phyloP scores from a whole-genome alignment of 2,888 invertebrate species.

The Fragum fragum region DNA sequence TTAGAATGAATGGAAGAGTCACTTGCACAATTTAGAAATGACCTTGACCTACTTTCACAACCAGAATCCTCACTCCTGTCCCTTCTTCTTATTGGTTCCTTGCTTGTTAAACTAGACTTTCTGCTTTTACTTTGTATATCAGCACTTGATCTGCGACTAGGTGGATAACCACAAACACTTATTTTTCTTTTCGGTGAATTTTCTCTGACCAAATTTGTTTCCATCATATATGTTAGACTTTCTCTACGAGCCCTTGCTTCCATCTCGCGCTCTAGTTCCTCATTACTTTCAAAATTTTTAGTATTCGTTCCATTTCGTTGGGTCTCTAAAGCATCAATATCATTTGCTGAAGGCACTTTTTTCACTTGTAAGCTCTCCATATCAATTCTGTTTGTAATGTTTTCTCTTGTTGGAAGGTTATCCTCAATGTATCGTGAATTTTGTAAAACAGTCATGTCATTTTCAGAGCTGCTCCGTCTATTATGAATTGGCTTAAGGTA shows the following conservation, averaged over 20 bases:
- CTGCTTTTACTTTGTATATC: slow-evolving; percentile 41
- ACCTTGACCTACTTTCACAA: slow-evolving; percentile 45
- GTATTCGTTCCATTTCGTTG: slow-evolving; percentile 21
- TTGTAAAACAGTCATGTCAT: slow-evolving; percentile 44
- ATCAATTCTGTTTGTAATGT: not conserved
- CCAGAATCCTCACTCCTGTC: slow-evolving; percentile 55
- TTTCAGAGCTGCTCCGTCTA: slow-evolving; percentile 55
- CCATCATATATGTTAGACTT: slow-evolving; percentile 31
- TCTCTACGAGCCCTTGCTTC: slow-evolving; percentile 53
- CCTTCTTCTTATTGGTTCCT: not conserved
- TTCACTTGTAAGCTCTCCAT: not conserved
- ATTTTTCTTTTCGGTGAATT: not conserved
- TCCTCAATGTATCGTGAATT: slow-evolving; percentile 28
- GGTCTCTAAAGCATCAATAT: slow-evolving; percentile 35
- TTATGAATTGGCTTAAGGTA: not conserved
- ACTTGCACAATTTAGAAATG: slow-evolving; percentile 38
- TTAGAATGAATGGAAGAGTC: slow-evolving; percentile 18
- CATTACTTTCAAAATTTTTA: slow-evolving; percentile 23
- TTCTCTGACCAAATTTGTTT: slow-evolving; percentile 8
- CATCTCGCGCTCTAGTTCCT: slow-evolving; percentile 38
- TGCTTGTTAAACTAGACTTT: slow-evolving; percentile 8
- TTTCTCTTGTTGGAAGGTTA: slow-evolving; percentile 12
- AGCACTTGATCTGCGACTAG: slow-evolving; percentile 35
- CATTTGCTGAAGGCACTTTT: slow-evolving; percentile 43
- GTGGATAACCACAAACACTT: not conserved